Base-by-base conservation (phyloP, 2,113 vertebrate genomes). In the Aleadryas rufinucha region DNA sequence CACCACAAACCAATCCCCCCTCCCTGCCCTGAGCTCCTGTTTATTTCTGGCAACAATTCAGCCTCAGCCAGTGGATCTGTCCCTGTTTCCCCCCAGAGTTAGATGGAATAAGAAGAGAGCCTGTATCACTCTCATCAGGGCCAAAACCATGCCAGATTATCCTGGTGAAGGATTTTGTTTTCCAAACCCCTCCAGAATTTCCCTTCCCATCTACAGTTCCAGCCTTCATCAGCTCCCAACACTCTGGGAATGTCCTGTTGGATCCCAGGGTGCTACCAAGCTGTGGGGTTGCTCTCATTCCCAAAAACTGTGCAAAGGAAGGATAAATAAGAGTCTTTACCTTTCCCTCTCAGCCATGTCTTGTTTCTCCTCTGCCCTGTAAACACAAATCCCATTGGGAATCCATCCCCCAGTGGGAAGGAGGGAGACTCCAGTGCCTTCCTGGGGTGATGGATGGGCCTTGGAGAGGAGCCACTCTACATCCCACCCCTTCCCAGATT, bases 361-460 rank as follows among this genome's bases (percentile, higher is more conserved):
- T 7, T 96, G 95, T 47, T 97, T 98, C 84, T 98, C 98, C 88
- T 98, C 98, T 23, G 94, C 72, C 91, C 98, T 97, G 94, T 89
- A 91, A 95, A 84, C 66, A 97, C 39, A 94, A 87, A 96, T 7
- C 16, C 16, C 22, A 2, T 23, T 69, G 95, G 68, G 74, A 83
- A 87, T 52, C 54, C 44, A 1, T 26, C 30, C 4, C 13, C 44
- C 16, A 9, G 22, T 1, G 39, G 35, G 35, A 35, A 12, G 20
- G 35, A 14, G 42, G 30, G 56, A 45, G 12, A 9, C 17, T 8
- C 52, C 39, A 19, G 59, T 0, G 35, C 21, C 3, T 37, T 44
- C 10, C 27, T 45, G 22, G 56, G 26, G 26, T 45, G 13, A 10
- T 0, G 31, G 60, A 24, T 30, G 59, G 22, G 23, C 5, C 44